phyloP scores from a whole-genome alignment of 2,113 vertebrate genomes.

The Corythornis vintsioides region DNA sequence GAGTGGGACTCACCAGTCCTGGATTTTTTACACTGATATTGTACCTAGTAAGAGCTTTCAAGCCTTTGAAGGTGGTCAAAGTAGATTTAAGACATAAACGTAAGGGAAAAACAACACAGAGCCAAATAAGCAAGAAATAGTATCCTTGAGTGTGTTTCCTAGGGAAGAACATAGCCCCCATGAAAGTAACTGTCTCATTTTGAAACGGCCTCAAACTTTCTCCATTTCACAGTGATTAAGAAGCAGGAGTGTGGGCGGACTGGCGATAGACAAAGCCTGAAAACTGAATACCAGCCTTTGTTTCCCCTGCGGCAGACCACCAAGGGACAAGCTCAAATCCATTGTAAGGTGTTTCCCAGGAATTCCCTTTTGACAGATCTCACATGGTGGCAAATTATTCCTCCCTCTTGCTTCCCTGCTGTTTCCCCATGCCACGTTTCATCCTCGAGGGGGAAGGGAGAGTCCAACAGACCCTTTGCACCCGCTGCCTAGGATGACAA shows the following conservation, averaged over 20 bases:
- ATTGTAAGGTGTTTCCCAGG: slow-evolving; percentile 44
- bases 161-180: rapidly evolving
- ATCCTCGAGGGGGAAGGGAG: slow-evolving; percentile 12
- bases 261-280: neutral
- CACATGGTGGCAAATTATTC: slow-evolving; percentile 47
- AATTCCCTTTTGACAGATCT: slow-evolving; percentile 50
- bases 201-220: neutral
- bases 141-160: neutral
- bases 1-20: neutral
- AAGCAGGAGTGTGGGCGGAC: neutral
- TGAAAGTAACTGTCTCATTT: neutral
- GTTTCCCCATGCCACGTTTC: slow-evolving; percentile 8
- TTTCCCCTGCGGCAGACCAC: slow-evolving; percentile 33
- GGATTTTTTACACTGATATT: neutral
- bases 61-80: neutral
- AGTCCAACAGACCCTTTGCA: slow-evolving; percentile 45
- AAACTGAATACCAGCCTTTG: slow-evolving; percentile 19
- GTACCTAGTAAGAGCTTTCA: neutral
- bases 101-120: rapidly evolving
- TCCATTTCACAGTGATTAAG: slow-evolving; percentile 8
- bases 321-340: slow-evolving; percentile 52
- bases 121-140: neutral
- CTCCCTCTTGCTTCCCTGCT: neutral
- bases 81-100: neutral
- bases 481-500: slow-evolving; percentile 4